Conservation (phyloP, 2,888 invertebrate species). For the Gari tellinella region DNA sequence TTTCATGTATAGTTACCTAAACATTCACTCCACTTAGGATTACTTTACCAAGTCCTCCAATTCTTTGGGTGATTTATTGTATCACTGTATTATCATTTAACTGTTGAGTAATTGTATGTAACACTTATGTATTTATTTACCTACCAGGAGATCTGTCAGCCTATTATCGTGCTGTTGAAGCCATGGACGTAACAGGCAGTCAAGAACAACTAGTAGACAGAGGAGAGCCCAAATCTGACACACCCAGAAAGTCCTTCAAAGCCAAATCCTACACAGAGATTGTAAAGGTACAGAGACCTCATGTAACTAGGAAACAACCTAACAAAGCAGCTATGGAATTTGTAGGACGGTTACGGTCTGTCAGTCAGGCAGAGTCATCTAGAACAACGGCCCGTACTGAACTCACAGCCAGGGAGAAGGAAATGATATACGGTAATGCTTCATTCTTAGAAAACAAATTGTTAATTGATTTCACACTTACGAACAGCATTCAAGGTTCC, state of each 20-base stretch:
- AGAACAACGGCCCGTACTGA: slow-evolving; percentile 55
- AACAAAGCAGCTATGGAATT: slow-evolving; percentile 37
- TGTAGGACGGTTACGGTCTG: slow-evolving; percentile 20
- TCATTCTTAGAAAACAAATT: neutral
- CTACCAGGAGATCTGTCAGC: slow-evolving; percentile 59
- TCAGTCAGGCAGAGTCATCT: slow-evolving; percentile 42
- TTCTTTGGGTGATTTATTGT: too few relatives aligned
- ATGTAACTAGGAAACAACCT: slow-evolving; percentile 74
- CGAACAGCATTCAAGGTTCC: too few relatives aligned
- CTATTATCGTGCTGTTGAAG: slow-evolving; percentile 65
- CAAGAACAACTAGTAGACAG: slow-evolving; percentile 43
- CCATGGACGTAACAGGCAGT: slow-evolving; percentile 57
- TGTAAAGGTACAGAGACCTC: slow-evolving; percentile 80
- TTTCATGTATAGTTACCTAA: too few relatives aligned
- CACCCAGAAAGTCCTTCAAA: slow-evolving; percentile 45
- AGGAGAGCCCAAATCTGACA: too few relatives aligned
- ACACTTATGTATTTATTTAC: too few relatives aligned
- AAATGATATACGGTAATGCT: slow-evolving; percentile 70
- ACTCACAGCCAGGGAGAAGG: slow-evolving; percentile 62
- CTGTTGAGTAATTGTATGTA: too few relatives aligned
- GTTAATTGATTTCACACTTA: neutral
- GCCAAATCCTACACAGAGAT: slow-evolving; percentile 75
- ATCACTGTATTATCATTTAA: too few relatives aligned
- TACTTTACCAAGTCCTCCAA: too few relatives aligned
- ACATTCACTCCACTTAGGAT: too few relatives aligned